These are phyloP conservation scores for Sialis fuliginosa DNA, from an alignment of 2,888 invertebrate genomes.

Conservation along the genomic window DNA sequence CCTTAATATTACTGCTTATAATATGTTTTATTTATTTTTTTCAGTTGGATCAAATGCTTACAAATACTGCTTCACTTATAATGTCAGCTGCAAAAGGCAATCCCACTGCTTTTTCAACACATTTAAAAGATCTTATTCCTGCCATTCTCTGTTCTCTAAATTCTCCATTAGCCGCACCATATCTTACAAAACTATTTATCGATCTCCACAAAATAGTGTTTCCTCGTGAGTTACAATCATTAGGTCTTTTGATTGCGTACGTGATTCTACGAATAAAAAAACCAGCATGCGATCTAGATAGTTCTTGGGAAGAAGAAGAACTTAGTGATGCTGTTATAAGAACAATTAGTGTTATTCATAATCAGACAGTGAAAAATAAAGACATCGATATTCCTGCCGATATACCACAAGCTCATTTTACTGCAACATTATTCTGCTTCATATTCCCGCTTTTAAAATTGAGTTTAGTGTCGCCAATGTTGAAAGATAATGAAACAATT, in stretches of 20 bases:
- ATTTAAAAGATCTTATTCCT: conserved; percentile 37
- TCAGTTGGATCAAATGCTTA: conserved; percentile 23
- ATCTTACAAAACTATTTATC: conserved; percentile 39
- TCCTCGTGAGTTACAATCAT: conserved; percentile 21
- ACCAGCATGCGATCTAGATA: conserved; percentile 64
- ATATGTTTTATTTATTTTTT: conserved; percentile 23
- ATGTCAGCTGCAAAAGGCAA: conserved; percentile 33
- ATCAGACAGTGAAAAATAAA: conserved; percentile 26
- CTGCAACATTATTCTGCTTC: conserved; percentile 67
- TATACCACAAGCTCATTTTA: conserved; percentile 26
- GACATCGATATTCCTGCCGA: conserved; percentile 13
- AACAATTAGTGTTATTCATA: conserved; percentile 39
- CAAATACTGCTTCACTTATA: conserved; percentile 30
- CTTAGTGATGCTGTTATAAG: conserved; percentile 43
- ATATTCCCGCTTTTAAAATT: conserved; percentile 60
- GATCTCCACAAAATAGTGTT: conserved; percentile 40
- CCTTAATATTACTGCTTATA: too few relatives aligned
- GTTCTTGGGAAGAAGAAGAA: conserved; percentile 58
- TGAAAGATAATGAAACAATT: conserved; percentile 33
- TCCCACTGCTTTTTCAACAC: conserved; percentile 28
- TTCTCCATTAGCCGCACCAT: conserved; percentile 62
- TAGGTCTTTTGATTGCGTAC: conserved; percentile 46
- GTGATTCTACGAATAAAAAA: conserved; percentile 55
- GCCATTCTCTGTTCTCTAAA: conserved; percentile 42
- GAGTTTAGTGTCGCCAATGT: conserved; percentile 29